Percentiles rank a stretch among this genome's conserved stretches.
These are phyloP conservation scores for Minunthozetes semirufus DNA, from an alignment of 2,888 invertebrate species.

Conservation along the genomic window DNA sequence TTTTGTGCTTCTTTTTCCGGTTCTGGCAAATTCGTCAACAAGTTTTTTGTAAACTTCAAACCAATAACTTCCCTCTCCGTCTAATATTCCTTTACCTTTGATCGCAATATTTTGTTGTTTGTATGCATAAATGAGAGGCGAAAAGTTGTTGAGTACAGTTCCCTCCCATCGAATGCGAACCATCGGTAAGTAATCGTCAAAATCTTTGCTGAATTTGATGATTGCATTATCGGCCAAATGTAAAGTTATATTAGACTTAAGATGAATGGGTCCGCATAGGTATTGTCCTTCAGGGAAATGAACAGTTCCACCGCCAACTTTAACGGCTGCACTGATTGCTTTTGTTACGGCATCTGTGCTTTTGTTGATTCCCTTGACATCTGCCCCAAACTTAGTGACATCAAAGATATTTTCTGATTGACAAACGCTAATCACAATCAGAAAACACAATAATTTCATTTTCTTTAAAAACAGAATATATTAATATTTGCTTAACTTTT, in stretches of 20 bases:
- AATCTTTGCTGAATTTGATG: conserved; percentile 16
- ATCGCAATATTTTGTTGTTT: conserved; percentile 13
- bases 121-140: conserved; percentile 2
- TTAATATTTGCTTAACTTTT: too few species aligned
- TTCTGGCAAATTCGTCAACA: neutral
- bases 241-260: conserved; percentile 9
- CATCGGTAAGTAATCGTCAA: conserved; percentile 16
- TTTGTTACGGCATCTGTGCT: neutral
- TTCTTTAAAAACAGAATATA: too few species aligned
- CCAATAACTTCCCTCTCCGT: conserved; percentile 9
- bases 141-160: neutral
- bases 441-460: too few species aligned
- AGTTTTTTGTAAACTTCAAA: neutral
- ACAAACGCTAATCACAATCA: neutral
- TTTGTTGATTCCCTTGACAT: neutral
- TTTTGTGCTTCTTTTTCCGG: neutral
- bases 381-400: neutral
- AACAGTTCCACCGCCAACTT: conserved; percentile 21
- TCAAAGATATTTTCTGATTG: neutral
- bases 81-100: neutral
- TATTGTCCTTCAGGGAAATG: conserved; percentile 5
- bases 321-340: conserved; percentile 15
- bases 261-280: conserved; percentile 26
- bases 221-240: conserved; percentile 6
- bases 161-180: conserved; percentile 5